Evolutionary conservation across 2,113 vertebrate genomes (phyloP).

Genomic region (Odobenus rosmarus): DNA sequence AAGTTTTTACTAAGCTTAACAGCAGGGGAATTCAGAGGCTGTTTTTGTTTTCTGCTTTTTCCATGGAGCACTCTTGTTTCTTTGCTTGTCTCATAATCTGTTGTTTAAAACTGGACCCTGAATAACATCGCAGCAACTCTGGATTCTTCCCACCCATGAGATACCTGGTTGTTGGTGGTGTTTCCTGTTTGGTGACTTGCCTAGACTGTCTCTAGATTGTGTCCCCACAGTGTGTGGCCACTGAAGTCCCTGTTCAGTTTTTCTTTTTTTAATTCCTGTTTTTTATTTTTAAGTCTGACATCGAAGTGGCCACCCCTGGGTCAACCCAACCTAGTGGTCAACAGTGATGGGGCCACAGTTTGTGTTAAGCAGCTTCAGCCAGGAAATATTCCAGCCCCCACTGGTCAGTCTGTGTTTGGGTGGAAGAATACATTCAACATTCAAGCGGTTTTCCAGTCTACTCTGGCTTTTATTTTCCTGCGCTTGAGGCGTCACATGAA

Average conservation of each 20-base stretch:
- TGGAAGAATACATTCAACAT: background rate
- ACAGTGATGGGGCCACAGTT: background rate
- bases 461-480: background rate
- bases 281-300: background rate
- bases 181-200: background rate
- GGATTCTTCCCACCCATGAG: background rate
- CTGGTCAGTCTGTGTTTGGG: background rate
- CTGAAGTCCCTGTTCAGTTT: background rate
- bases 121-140: background rate
- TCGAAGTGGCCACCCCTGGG: background rate
- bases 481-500: background rate
- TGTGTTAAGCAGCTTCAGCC: background rate
- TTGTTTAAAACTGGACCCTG: background rate
- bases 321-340: background rate
- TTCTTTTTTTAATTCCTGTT: background rate
- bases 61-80: background rate
- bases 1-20: background rate
- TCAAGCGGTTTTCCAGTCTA: background rate
- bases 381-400: background rate
- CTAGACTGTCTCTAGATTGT: background rate
- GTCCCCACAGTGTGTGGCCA: background rate
- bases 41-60: background rate
- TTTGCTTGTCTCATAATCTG: background rate
- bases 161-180: background rate
- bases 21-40: background rate